Conservation (phyloP, 2,797 vertebrate genomes). For the Scleropages formosus region DNA sequence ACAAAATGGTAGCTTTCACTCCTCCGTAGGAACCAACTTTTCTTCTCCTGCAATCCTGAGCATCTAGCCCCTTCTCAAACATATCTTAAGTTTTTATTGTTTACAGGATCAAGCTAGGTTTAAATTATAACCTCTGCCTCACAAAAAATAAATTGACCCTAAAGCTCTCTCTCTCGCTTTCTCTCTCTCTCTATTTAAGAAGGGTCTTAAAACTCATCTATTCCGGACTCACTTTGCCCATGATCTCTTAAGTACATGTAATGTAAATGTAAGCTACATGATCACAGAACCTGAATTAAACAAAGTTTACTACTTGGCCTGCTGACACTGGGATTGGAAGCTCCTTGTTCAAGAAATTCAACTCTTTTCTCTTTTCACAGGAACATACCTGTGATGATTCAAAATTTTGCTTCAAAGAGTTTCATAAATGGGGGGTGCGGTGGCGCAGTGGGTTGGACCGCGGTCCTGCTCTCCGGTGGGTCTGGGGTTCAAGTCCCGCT, state of each 20-base stretch:
- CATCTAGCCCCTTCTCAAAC: constrained; percentile 10
- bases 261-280: no score
- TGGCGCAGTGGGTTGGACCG: no score
- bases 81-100: constrained; percentile 22
- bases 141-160: constrained; percentile 12
- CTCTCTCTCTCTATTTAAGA: no score
- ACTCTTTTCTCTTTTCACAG: neutral
- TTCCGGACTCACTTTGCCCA: no score
- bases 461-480: no score
- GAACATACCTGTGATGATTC: neutral
- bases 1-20: neutral
- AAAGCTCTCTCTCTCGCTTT: no score
- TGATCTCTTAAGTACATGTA: no score
- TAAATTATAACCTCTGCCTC: constrained; percentile 8
- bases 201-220: no score
- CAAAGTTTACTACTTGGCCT: neutral
- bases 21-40: constrained; percentile 12
- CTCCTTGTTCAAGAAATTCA: neutral
- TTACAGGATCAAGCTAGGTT: constrained; percentile 27
- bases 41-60: constrained; percentile 16
- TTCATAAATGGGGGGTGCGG: no score
- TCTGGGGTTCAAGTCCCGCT: no score
- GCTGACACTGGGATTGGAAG: neutral
- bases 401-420: neutral
- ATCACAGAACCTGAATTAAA: neutral